A percentile compares a stretch with the other conserved stretches of the same genome.
These are phyloP conservation scores for Glandiceps talaboti DNA, from an alignment of 53 echinoderm and acorn worm genomes.

Conservation along the genomic window DNA sequence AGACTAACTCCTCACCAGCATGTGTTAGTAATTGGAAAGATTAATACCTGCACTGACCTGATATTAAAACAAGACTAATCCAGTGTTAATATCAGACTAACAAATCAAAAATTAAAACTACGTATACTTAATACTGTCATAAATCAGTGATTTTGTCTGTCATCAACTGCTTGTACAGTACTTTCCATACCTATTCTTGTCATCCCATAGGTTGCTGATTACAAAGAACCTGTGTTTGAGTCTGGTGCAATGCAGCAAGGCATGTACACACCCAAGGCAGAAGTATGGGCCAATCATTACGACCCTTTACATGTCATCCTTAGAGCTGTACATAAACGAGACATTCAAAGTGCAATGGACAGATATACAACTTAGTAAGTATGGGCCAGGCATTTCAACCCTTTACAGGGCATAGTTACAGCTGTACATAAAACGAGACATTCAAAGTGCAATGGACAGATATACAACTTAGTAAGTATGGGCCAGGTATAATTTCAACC, in stretches of 20 bases:
- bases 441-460: conserved; percentile 67
- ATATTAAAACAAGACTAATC: too few relatives aligned
- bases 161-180: too few relatives aligned
- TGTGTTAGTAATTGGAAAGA: too few relatives aligned
- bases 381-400: conserved; percentile 76
- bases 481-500: conserved; percentile 83
- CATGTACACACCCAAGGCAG: conserved; percentile 64
- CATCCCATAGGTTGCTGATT: conserved; percentile 69
- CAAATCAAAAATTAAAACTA: too few relatives aligned
- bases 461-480: conserved; percentile 81
- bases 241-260: conserved; percentile 82
- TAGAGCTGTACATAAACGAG: conserved; percentile 79
- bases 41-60: too few relatives aligned
- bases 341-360: conserved; percentile 74
- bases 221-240: conserved; percentile 61
- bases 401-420: conserved; percentile 59
- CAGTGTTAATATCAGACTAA: too few relatives aligned
- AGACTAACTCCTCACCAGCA: too few relatives aligned
- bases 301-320: conserved; percentile 77
- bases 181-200: too few relatives aligned
- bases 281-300: conserved; percentile 72
- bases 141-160: too few relatives aligned
- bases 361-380: conserved; percentile 81
- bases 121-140: too few relatives aligned
- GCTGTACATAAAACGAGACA: conserved; percentile 89